These are phyloP conservation scores for Crocuta crocuta DNA, from an alignment of 2,113 vertebrate species.

Conservation along the genomic window DNA sequence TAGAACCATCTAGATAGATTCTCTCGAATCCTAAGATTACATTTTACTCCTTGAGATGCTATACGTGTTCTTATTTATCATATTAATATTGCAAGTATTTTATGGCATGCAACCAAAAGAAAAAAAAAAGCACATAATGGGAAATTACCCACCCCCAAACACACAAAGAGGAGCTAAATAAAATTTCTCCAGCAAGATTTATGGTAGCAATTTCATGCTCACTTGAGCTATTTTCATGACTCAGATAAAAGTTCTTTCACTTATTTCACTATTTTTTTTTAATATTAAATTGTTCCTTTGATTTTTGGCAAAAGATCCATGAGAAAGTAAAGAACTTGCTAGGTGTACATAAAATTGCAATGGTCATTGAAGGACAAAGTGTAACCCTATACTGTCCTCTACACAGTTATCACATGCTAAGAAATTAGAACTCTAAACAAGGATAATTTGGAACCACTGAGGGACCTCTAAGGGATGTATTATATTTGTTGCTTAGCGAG, in stretches of 20 bases:
- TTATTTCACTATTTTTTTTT: slow-evolving; percentile 37
- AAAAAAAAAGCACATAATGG: slow-evolving; percentile 16
- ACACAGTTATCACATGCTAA: neutral
- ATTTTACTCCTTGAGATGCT: neutral
- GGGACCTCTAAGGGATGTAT: neutral
- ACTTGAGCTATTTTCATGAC: slow-evolving; percentile 32
- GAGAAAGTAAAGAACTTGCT: neutral
- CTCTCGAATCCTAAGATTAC: neutral
- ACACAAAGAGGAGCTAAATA: neutral
- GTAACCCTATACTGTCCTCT: neutral
- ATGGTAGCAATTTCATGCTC: slow-evolving; percentile 43
- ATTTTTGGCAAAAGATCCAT: slow-evolving; percentile 37
- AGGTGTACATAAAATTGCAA: neutral
- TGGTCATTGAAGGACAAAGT: slow-evolving; percentile 13
- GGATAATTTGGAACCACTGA: neutral
- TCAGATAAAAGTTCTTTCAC: neutral
- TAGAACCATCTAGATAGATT: neutral
- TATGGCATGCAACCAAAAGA: neutral
- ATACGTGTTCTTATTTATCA: neutral
- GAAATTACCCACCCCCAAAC: neutral
- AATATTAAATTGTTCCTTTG: neutral
- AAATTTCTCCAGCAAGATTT: slow-evolving; percentile 48
- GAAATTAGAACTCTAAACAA: slow-evolving; percentile 32
- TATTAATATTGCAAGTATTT: slow-evolving; percentile 22
- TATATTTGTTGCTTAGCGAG: neutral